These are phyloP conservation scores for Boulengeromyrus knoepffleri DNA, from an alignment of 2,113 vertebrate genomes.

Conservation along the genomic window DNA sequence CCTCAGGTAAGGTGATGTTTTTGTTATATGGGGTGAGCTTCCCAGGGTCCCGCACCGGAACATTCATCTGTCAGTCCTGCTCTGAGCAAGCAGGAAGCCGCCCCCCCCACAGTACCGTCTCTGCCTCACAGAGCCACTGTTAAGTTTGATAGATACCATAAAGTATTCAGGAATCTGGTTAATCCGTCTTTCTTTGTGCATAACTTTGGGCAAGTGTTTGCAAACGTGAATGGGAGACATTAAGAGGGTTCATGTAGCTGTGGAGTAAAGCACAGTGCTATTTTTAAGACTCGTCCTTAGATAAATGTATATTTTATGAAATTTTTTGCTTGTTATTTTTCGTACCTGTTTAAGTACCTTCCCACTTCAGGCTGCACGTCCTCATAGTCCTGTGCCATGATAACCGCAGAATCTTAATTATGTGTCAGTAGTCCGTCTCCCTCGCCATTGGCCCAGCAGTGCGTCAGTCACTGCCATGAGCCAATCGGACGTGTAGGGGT, in stretches of 20 bases:
- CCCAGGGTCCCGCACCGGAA: neutral
- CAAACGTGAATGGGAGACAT: neutral
- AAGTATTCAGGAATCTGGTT: neutral
- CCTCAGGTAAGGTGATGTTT: neutral
- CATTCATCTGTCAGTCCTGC: conserved; percentile 9
- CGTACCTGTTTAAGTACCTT: neutral
- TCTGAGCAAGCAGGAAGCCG: neutral
- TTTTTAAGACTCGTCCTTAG: neutral
- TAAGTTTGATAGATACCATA: neutral
- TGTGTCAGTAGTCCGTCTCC: neutral
- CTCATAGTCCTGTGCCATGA: neutral
- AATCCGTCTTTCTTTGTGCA: neutral
- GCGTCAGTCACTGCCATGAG: neutral
- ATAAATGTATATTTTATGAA: neutral
- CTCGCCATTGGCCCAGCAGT: neutral
- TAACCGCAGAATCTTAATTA: neutral
- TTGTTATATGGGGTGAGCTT: conserved; percentile 5
- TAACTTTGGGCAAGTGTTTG: neutral
- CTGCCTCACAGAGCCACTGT: neutral
- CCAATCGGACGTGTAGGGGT: neutral
- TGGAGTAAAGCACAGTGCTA: neutral
- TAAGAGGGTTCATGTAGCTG: neutral
- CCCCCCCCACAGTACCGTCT: neutral
- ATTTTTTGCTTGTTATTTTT: neutral
- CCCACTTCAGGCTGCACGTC: neutral